Percentiles rank a stretch among this genome's conserved stretches.
phyloP scores from a whole-genome alignment of 2,797 vertebrate species.

The Philypnodon macrostomus region DNA sequence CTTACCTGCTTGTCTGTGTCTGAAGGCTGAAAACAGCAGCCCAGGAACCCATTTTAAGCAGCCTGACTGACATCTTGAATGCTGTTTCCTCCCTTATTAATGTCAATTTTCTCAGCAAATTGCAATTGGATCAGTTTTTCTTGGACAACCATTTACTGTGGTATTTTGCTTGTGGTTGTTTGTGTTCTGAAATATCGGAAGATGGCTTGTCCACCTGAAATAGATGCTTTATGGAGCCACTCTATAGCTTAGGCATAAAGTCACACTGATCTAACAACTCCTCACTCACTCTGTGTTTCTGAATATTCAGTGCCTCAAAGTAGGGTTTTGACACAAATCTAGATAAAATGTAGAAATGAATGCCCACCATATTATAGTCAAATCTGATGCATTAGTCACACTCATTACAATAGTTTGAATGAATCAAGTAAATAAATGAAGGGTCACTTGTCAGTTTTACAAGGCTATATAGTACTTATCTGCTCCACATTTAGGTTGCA shows the following conservation, averaged over 20 bases:
- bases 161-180: slow-evolving; percentile 76
- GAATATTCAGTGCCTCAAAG: slow-evolving; percentile 30
- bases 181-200: slow-evolving; percentile 68
- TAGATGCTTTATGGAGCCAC: slow-evolving; percentile 62
- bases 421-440: slow-evolving; percentile 15
- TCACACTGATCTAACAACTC: slow-evolving; percentile 17
- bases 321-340: no score
- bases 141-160: slow-evolving; percentile 64
- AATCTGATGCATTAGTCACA: not conserved
- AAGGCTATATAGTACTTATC: not conserved
- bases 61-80: slow-evolving; percentile 78
- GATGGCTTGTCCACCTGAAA: slow-evolving; percentile 72
- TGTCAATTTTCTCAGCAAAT: slow-evolving; percentile 80
- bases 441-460: slow-evolving; percentile 11
- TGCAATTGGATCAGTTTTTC: slow-evolving; percentile 80
- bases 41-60: slow-evolving; percentile 63
- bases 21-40: slow-evolving; percentile 59
- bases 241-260: slow-evolving; percentile 47
- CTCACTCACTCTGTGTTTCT: slow-evolving; percentile 31
- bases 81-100: slow-evolving; percentile 75
- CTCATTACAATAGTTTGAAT: not conserved
- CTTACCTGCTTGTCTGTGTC: slow-evolving; percentile 79
- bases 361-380: no score
- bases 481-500: slow-evolving; percentile 43
- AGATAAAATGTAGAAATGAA: not conserved